Evolutionary conservation across 1,140 invertebrate species (phyloP), one percentile per base, ranked within the genome.

Genomic region (Lerema accius): DNA sequence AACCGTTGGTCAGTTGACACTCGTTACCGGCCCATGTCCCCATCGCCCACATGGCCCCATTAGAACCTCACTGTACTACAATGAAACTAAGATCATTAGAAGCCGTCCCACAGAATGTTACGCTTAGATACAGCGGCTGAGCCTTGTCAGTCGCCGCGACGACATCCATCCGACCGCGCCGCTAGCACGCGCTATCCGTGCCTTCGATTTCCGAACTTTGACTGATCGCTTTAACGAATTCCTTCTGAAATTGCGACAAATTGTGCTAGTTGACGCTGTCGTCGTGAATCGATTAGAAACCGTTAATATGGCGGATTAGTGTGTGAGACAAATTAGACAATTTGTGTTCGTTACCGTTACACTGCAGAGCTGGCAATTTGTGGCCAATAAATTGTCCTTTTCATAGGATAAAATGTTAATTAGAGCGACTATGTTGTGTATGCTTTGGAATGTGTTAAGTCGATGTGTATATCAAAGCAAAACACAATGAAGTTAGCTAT

Each of bases 31-130:
- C 42, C 50, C 16, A 53, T 53, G 32, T 26, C 37, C 71, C 65
- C 69, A 71, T 73, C 73, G 76, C 76, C 82, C 76, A 79, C 78
- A 71, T 70, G 79, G 50, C 65, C 76, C 71, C 73, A 81, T 82
- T 80, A 69, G 51, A 56, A 70, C 67, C 51, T 55, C 62, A 63
- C 64, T 5, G 42, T 55, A 42, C 51, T 37, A 11, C 26, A 55
- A 35, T 55, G n/a, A n/a, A n/a, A 55, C 50, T 67, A 75, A 76
- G 74, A 82, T 82, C 80, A 77, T 78, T 81, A 77, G 70, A 77
- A 59, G 58, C 62, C 70, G 76, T 66, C 73, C 69, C 67, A 73
- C 69, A 68, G 72, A 49, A 59, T 67, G 67, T 51, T 56, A 64
- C 65, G 71, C 56, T 59, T 61, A 64, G 63, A 62, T 63, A 45